Base-by-base conservation (phyloP, 2,113 vertebrate species). In the Loxodonta africana region DNA sequence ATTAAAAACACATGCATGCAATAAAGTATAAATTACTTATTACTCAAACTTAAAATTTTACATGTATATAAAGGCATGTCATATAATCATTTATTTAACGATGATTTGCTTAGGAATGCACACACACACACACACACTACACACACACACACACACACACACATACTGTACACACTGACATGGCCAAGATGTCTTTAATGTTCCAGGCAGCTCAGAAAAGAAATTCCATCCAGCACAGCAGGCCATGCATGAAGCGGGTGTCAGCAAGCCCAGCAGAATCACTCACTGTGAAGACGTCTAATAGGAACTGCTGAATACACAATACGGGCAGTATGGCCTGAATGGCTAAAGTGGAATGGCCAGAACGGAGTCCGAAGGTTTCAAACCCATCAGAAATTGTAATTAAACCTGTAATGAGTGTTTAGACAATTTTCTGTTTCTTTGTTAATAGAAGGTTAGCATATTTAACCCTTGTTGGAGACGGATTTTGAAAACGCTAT, bases 221-320 rank as follows among this genome's bases (percentile, higher is more conserved):
- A 97, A 80, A 93, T 95, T 97, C 63, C 78, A 86, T 41, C 95
- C 51, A 89, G 98, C 98, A 97, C 97, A 96, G 97, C 96, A 99
- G 98, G 98, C 98, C 98, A 98, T 97, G 98, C 98, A 98, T 98
- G 99, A 99, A 99, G 98, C 88, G 86, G 97, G 98, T 98, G 98
- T 99, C 98, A 98, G 98, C 96, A 97, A 97, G 95, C 93, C 98
- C 93, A 11, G 97, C 73, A 90, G 98, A 98, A 98, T 91, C 96
- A 93, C 94, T 97, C 94, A 95, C 98, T 98, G 98, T 98, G 98
- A 99, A 99, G 98, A 98, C 90, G 95, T 98, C 98, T 98, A 98
- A 98, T 97, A 98, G 98, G 98, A 98, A 96, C 90, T 90, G 98
- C 97, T 97, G 98, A 98, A 99, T 96, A 96, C 98, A 98, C 98